Conservation (phyloP, 2,888 invertebrate genomes). For the Eupithecia inturbata region DNA sequence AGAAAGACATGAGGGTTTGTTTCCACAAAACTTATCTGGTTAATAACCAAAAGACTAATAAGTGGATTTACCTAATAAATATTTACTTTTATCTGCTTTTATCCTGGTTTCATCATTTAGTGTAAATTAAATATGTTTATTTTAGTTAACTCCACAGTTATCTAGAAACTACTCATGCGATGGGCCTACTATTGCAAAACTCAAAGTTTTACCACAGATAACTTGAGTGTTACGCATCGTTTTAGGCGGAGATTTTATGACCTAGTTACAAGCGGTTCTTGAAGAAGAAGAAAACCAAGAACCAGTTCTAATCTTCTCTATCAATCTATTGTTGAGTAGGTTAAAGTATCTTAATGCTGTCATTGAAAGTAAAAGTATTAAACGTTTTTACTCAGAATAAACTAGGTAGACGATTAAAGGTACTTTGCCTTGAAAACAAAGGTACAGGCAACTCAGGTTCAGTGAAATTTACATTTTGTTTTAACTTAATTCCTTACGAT, state of each 20-base stretch:
- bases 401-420: background rate
- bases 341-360: too few species aligned
- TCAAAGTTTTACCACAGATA: background rate
- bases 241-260: constrained; percentile 77
- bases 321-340: too few species aligned
- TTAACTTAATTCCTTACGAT: constrained; percentile 42
- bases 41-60: background rate
- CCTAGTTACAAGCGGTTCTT: constrained; percentile 21
- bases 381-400: background rate
- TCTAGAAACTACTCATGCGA: background rate
- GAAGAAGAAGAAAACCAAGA: too few species aligned
- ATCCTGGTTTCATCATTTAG: background rate
- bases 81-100: background rate
- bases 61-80: too few species aligned
- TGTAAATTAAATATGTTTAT: background rate
- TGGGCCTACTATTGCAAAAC: background rate
- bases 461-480: background rate
- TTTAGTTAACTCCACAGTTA: background rate
- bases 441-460: background rate
- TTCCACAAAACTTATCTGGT: background rate
- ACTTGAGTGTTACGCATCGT: constrained; percentile 43
- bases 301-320: too few species aligned
- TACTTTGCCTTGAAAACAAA: background rate
- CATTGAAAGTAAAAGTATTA: background rate
- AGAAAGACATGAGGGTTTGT: background rate